Evolutionary conservation across 2,888 invertebrate species (phyloP).

Genomic region (Phaedon cochleariae): DNA sequence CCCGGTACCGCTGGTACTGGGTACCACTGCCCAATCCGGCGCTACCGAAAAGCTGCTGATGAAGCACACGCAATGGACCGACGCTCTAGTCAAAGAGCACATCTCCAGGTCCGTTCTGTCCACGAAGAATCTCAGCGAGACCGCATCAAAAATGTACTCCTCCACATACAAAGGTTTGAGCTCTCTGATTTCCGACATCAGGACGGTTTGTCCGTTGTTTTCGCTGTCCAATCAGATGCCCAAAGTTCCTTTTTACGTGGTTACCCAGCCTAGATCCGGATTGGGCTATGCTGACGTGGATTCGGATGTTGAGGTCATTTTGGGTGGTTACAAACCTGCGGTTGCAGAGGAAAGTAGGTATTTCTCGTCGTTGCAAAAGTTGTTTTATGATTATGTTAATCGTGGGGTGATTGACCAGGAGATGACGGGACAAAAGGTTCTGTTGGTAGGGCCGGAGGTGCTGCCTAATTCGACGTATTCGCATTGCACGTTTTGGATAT

Average conservation of each 20-base stretch:
- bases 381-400: slow-evolving; percentile 85
- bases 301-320: slow-evolving; percentile 79
- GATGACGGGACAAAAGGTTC: slow-evolving; percentile 65
- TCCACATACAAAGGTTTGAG: slow-evolving; percentile 73
- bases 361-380: slow-evolving; percentile 79
- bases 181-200: slow-evolving; percentile 79
- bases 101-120: slow-evolving; percentile 73
- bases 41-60: slow-evolving; percentile 70
- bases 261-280: slow-evolving; percentile 69
- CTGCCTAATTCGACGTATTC: slow-evolving; percentile 72
- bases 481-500: slow-evolving; percentile 81
- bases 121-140: slow-evolving; percentile 69
- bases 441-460: slow-evolving; percentile 77
- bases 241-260: slow-evolving; percentile 77
- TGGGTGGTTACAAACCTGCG: slow-evolving; percentile 72
- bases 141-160: slow-evolving; percentile 73
- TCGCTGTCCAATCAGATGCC: slow-evolving; percentile 71
- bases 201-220: slow-evolving; percentile 81
- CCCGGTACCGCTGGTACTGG: slow-evolving; percentile 69
- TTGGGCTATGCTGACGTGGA: slow-evolving; percentile 63
- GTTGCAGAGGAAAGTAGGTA: slow-evolving; percentile 78
- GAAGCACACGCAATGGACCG: slow-evolving; percentile 73
- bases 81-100: slow-evolving; percentile 71
- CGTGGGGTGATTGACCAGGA: slow-evolving; percentile 76
- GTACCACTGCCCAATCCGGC: slow-evolving; percentile 78